phyloP scores from a whole-genome alignment of 2,797 vertebrate species.

The Psittacula echo region DNA sequence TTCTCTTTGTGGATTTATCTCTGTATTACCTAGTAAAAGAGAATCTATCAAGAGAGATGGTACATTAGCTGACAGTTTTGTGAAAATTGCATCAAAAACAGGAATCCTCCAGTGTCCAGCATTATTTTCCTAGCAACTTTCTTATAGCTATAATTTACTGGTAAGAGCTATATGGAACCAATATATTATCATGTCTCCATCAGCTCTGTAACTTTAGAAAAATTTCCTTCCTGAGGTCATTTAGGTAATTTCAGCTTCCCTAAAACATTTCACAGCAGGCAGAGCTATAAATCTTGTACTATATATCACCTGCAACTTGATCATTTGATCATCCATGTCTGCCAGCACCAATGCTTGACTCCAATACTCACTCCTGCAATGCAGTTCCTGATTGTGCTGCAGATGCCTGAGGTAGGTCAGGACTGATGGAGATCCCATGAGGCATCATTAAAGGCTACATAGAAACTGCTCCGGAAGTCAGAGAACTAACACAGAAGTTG shows the following conservation, averaged over 20 bases:
- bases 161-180: not conserved
- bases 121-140: conserved; percentile 3
- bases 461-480: not conserved
- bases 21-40: not conserved
- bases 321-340: not conserved
- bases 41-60: not conserved
- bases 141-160: not conserved
- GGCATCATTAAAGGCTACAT: not conserved
- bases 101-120: not conserved
- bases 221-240: not conserved
- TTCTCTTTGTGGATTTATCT: not conserved
- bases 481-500: not conserved
- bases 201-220: not conserved
- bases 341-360: not conserved
- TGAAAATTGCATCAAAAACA: not conserved
- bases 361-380: not conserved
- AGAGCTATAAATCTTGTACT: not conserved
- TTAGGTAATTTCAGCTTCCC: not conserved
- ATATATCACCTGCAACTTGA: not conserved
- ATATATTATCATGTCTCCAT: not conserved
- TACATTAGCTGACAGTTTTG: not conserved
- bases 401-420: not conserved
- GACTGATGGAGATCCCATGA: not conserved
- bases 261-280: not conserved
- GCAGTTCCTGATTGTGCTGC: not conserved